Base-by-base conservation (phyloP, 2,797 vertebrate species). In the Coregonus ussuriensis region DNA sequence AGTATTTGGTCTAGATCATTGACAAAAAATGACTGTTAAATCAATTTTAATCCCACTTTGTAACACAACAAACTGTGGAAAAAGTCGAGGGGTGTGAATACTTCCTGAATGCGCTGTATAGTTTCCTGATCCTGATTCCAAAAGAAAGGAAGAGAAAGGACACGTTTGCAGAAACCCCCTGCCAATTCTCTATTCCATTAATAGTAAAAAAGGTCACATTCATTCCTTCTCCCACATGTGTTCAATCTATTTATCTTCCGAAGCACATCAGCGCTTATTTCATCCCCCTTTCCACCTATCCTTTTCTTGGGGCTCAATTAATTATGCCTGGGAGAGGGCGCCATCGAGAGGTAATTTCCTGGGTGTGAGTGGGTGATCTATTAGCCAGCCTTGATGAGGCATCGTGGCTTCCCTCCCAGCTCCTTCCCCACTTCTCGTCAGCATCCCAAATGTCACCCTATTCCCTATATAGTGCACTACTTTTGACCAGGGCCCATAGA, bases 271-370 rank as follows among this genome's bases (percentile, higher is more conserved):
- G 16, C 59, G 74, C 85, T 81, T 80, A 72, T 74, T 29, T 9
- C 9, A 3, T 14, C 9, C 67, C 35, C 33, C 47, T 79, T 84
- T 68, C 25, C 29, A 51, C 52, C 16, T 51, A 29, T 11, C 25
- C 33, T 47, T 78, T 81, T 74, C 35, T 66, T 25, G 66, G 25
- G 79, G 86, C 92, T 93, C 90, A 93, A 92, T 94, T 93, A 93
- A 94, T 95, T 93, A 93, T 88, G 88, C 82, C 87, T 88, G 84
- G 81, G 82, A 85, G 87, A 85, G 87, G 87, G 86, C 33, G 77
- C 83, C 81, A 83, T 89, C 87, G 89, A 86, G 84, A 91, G 90
- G 90, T 94, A 91, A 95, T 93, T 94, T 94, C 93, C 90, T 91
- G 85, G 85, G 85, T 78, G 84, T 89, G 91, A 93, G 88, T 84